These are phyloP conservation scores for Julus scanicus DNA, from an alignment of 2,888 invertebrate genomes.

Conservation along the genomic window DNA sequence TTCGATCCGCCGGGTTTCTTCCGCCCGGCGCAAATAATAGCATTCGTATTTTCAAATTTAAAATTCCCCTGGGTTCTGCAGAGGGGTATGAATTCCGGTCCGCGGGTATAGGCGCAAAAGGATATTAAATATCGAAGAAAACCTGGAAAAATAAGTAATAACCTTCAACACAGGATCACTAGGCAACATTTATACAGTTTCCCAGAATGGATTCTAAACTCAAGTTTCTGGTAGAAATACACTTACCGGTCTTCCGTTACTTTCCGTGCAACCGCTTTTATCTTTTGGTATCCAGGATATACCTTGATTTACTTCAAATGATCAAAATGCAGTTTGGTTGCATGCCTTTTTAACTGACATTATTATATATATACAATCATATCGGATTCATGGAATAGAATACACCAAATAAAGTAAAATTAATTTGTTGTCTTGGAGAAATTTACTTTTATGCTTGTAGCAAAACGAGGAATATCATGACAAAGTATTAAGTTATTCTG, in stretches of 20 bases:
- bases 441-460: too few species aligned
- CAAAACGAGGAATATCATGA: too few species aligned
- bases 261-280: not conserved
- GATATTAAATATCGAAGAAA: constrained; percentile 11
- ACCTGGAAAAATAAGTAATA: not conserved
- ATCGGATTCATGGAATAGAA: too few species aligned
- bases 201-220: not conserved
- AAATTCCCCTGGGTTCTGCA: not conserved
- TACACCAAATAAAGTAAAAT: too few species aligned
- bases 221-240: not conserved
- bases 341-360: too few species aligned
- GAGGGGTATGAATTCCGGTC: not conserved
- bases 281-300: not conserved
- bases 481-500: too few species aligned
- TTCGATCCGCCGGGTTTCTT: not conserved
- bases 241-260: not conserved
- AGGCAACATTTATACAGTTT: not conserved
- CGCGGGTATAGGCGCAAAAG: not conserved
- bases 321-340: too few species aligned
- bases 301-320: not conserved
- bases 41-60: constrained; percentile 31
- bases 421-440: too few species aligned
- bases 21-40: not conserved
- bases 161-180: not conserved
- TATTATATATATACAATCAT: too few species aligned